Conservation (phyloP, 2,797 vertebrate genomes). For the Oophaga sylvatica region DNA sequence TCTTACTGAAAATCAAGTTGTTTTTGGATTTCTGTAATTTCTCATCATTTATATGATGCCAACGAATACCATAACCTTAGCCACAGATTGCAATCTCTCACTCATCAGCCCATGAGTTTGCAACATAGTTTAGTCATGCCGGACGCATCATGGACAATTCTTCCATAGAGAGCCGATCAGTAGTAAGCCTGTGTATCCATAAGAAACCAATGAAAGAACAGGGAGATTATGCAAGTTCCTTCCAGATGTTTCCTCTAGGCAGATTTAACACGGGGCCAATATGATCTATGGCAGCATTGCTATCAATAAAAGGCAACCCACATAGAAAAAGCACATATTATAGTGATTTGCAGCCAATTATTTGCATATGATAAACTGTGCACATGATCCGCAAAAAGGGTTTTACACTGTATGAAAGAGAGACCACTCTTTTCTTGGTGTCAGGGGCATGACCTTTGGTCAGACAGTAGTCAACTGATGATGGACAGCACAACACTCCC, state of each 20-base stretch:
- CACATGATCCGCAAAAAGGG: background rate
- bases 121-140: background rate
- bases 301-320: background rate
- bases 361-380: background rate
- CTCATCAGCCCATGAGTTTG: background rate
- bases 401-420: conserved; percentile 23
- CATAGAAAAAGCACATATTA: background rate
- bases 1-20: background rate
- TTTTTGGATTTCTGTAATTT: background rate
- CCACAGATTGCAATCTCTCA: background rate
- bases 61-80: background rate
- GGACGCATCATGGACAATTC: background rate
- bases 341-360: background rate
- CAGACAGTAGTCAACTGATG: conserved; percentile 46
- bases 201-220: background rate
- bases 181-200: background rate
- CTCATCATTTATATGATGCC: background rate
- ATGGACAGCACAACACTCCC: conserved; percentile 48
- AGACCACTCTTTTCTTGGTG: conserved; percentile 1
- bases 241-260: background rate
- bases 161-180: background rate
- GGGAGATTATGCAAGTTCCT: background rate
- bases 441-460: conserved; percentile 53
- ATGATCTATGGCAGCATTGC: background rate
- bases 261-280: background rate